Base-by-base conservation (phyloP, 2,888 invertebrate genomes). In the Bombylius major region DNA sequence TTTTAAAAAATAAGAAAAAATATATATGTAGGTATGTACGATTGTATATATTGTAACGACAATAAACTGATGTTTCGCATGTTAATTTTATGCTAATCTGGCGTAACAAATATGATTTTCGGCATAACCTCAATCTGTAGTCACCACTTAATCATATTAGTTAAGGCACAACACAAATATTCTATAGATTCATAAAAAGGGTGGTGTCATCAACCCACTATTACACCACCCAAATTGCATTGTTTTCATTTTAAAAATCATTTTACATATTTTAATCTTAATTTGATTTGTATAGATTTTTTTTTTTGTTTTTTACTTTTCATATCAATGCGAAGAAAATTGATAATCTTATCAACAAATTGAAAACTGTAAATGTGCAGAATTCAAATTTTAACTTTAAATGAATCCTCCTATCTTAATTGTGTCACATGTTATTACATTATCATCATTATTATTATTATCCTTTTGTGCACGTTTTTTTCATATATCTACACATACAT, bases 1-100 rank as follows among this genome's bases (percentile, higher is more conserved):
- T 23, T 23, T 23, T 23, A 23, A 23, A 23, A 23, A 23, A 23
- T 23, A 23, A 23, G 3, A 23, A 23, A 2, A 23, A 23, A 23
- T n/a, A n/a, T n/a, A n/a, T n/a, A 23, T 23, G 23, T 23, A n/a
- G n/a, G 23, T 23, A 2, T 23, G 23, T 23, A 23, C 23, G 23
- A 23, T 23, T 23, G 23, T 23, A 23, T 3, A 23, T 23, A 23
- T 3, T 23, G 23, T 23, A 23, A 23, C 23, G 3, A 34, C 44
- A 48, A 47, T 53, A 36, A 47, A 42, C 39, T 11, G 39, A 42
- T 42, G 39, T 42, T 42, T 42, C 39, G 39, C 50, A 54, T 55
- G 54, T 55, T 56, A 56, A 57, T 59, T 51, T 57, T 57, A 59
- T 59, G 57, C 57, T 59, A 57, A 59, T 59, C 59, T 55, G 48